A percentile compares a stretch with the other conserved stretches of the same genome.
Evolutionary conservation across 2,888 invertebrate species (phyloP).

Genomic region (Agrilus cyanescens): DNA sequence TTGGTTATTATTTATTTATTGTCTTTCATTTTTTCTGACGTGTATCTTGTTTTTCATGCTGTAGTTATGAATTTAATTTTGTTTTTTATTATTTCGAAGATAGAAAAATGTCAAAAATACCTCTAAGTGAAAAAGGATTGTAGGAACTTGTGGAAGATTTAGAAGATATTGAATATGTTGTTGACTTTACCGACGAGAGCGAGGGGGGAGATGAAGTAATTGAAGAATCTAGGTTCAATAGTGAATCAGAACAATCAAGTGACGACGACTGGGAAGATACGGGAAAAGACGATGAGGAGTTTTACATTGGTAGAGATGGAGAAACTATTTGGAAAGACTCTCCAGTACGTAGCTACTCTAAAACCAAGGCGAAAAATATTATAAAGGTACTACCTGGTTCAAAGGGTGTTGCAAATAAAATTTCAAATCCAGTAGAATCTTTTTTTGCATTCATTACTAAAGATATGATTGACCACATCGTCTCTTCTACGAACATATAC

Average conservation of each 20-base stretch:
- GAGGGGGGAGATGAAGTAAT: slow-evolving; percentile 4
- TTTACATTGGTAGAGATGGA: slow-evolving; percentile 6
- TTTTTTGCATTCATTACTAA: slow-evolving; percentile 8
- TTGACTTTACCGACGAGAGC: too few relatives aligned
- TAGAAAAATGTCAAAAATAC: too few relatives aligned
- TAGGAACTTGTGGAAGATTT: too few relatives aligned
- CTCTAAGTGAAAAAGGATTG: too few relatives aligned
- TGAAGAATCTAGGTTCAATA: background rate
- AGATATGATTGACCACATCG: slow-evolving; percentile 10
- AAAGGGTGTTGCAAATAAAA: slow-evolving; percentile 6
- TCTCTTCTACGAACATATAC: slow-evolving; percentile 11
- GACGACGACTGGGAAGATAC: too few relatives aligned
- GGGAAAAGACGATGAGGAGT: slow-evolving; percentile 1
- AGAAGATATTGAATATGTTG: too few relatives aligned
- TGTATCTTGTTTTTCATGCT: too few relatives aligned
- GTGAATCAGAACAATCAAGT: slow-evolving; percentile 6
- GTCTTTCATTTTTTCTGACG: too few relatives aligned
- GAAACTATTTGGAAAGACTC: slow-evolving; percentile 5
- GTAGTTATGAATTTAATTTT: too few relatives aligned
- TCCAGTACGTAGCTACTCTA: background rate
- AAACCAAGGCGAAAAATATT: slow-evolving; percentile 3
- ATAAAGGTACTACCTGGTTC: slow-evolving; percentile 2
- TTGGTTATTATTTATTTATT: too few relatives aligned
- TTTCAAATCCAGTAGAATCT: slow-evolving; percentile 6
- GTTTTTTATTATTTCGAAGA: too few relatives aligned